phyloP scores from a whole-genome alignment of 2,888 invertebrate species.

The Myathropa florea region DNA sequence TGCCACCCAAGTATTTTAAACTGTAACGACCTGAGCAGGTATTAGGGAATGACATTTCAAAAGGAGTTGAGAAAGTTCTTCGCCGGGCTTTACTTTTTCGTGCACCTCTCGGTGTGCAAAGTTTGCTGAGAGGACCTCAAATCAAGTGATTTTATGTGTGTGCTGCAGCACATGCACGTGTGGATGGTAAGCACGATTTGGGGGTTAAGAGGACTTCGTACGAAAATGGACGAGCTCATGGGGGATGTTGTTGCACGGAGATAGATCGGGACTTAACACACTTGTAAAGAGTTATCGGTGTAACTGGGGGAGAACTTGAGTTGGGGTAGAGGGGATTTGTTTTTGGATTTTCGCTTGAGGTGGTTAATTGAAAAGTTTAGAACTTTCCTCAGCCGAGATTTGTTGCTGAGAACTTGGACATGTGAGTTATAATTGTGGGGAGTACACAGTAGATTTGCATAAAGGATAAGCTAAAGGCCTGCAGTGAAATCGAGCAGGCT shows the following conservation, averaged over 20 bases:
- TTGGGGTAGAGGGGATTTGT: too few species aligned
- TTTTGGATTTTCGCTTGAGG: background rate
- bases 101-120: too few species aligned
- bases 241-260: too few species aligned
- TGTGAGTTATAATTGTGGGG: background rate
- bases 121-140: background rate
- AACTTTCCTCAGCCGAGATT: background rate
- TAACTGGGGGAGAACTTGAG: background rate
- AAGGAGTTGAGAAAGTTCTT: background rate
- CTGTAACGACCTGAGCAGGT: background rate
- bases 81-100: background rate
- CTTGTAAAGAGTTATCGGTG: too few species aligned
- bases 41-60: background rate
- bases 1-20: background rate
- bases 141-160: background rate
- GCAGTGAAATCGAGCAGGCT: background rate
- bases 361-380: background rate
- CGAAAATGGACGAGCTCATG: too few species aligned
- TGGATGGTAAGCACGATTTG: background rate
- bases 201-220: background rate
- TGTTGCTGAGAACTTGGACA: background rate
- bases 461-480: background rate
- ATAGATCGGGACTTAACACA: too few species aligned
- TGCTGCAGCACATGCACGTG: too few species aligned
- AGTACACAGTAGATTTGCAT: background rate